Evolutionary conservation across 2,888 invertebrate genomes (phyloP).

Genomic region (Pollenia griseotomentosa): DNA sequence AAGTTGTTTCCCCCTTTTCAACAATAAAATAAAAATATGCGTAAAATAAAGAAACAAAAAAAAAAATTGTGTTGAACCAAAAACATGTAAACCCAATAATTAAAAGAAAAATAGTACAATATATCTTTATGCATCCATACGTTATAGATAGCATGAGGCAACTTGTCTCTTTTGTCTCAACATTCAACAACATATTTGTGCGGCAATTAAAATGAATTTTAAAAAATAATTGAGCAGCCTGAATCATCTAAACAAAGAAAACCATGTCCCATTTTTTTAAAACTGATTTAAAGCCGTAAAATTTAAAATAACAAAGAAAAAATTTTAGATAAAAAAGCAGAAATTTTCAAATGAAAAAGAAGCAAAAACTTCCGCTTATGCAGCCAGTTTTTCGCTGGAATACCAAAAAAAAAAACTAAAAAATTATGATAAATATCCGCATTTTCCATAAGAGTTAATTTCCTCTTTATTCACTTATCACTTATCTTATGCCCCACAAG

Average conservation of each 20-base stretch:
- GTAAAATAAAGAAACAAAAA: slow-evolving; percentile 8
- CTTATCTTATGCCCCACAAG: slow-evolving; percentile 28
- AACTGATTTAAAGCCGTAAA: slow-evolving; percentile 31
- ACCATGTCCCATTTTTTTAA: slow-evolving; percentile 61
- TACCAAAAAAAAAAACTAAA: slow-evolving; percentile 36
- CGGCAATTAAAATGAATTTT: slow-evolving; percentile 55
- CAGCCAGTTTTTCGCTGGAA: slow-evolving; percentile 43
- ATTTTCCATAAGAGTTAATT: slow-evolving; percentile 60
- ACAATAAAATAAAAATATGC: slow-evolving; percentile 14
- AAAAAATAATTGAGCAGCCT: slow-evolving; percentile 43
- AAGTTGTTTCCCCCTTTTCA: neutral
- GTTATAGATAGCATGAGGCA: neutral
- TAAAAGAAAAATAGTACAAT: slow-evolving; percentile 44
- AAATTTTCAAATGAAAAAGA: neutral
- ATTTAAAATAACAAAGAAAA: neutral
- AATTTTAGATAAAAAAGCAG: neutral
- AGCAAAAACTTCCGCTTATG: slow-evolving; percentile 62
- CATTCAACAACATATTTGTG: slow-evolving; percentile 29
- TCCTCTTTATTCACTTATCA: slow-evolving; percentile 49
- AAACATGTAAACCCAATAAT: slow-evolving; percentile 67
- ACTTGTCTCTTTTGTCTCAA: neutral
- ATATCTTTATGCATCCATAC: neutral
- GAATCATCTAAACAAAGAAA: slow-evolving; percentile 55
- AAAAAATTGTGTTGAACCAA: slow-evolving; percentile 41
- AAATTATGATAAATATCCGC: slow-evolving; percentile 62